Percentiles rank a stretch among this genome's conserved stretches.
Conservation (phyloP, 2,113 vertebrate species). For the Ploceus nigricollis region DNA sequence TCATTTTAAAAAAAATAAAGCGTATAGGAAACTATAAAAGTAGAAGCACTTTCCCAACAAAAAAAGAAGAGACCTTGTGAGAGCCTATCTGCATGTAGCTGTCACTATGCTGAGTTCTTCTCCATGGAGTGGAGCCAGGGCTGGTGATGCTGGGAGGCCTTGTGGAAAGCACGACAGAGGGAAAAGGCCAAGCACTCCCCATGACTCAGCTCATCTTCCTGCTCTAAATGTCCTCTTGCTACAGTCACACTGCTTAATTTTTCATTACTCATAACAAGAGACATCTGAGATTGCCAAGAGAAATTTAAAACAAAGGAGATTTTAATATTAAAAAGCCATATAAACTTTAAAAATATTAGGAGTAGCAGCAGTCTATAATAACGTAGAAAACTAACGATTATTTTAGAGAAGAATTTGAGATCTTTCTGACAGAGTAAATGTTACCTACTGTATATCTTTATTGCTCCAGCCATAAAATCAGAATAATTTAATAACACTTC, state of each 20-base stretch:
- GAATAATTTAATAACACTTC: neutral
- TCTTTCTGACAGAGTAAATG: neutral
- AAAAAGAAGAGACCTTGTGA: neutral
- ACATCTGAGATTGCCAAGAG: neutral
- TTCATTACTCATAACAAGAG: constrained; percentile 31
- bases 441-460: neutral
- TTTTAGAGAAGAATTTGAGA: neutral
- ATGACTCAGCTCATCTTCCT: constrained; percentile 35
- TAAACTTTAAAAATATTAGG: neutral
- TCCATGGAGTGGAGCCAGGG: neutral
- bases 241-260: neutral
- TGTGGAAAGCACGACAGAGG: constrained; percentile 9
- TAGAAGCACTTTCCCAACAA: neutral
- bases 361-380: neutral
- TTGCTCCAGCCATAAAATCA: constrained; percentile 3
- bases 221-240: neutral
- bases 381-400: neutral
- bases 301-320: neutral
- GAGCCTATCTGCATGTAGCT: neutral
- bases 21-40: neutral
- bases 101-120: neutral
- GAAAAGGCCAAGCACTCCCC: neutral
- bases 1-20: neutral
- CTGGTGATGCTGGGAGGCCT: neutral
- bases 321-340: neutral